Base-by-base conservation (phyloP, 2,888 invertebrate genomes). In the Agrochola macilenta region DNA sequence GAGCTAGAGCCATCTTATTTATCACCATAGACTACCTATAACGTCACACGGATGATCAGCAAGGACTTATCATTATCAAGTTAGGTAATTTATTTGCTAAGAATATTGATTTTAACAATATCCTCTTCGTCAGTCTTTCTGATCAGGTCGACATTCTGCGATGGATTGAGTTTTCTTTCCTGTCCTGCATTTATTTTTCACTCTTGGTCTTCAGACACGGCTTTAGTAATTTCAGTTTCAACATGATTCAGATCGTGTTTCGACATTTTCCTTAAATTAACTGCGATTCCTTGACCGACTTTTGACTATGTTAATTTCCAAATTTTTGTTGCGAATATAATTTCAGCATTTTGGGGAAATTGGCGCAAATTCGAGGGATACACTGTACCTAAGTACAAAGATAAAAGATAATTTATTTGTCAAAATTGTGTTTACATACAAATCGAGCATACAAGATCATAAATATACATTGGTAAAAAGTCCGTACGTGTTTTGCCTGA, bases 201-300 rank as follows among this genome's bases (percentile, higher is more conserved):
- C 35, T 35, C 23, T 66, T 8, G 4, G 26, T 30, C 23, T 66
- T 20, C 66, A 20, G 23, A 23, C 2, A 49, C 4, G 43, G n/a
- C 1, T 30, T 43, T 5, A 61, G 9, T 5, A 35, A 54, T 72
- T 35, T 80, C 35, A 43, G 35, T 54, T 78, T 26, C 20, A 23
- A 60, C 23, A 11, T 63, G 58, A 80, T 61, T 63, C 12, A 30
- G 69, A 39, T 49, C 76, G 73, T 49, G 61, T 87, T 79, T 70
- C 81, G 63, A 46, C 57, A 69, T 78, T 85, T 81, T 69, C 58
- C 60, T 69, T 74, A 52, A 76, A 70, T 80, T 82, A 74, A 77
- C 73, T 79, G 30, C 17, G 49, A 69, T 79, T 74, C 69, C 63
- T 76, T 88, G 86, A 87, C 83, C 88, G 77, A 88, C 43, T 87